Percentiles rank a stretch among this genome's conserved stretches.
Conservation (phyloP, 1,140 invertebrate genomes). For the Drosophila athabasca region DNA sequence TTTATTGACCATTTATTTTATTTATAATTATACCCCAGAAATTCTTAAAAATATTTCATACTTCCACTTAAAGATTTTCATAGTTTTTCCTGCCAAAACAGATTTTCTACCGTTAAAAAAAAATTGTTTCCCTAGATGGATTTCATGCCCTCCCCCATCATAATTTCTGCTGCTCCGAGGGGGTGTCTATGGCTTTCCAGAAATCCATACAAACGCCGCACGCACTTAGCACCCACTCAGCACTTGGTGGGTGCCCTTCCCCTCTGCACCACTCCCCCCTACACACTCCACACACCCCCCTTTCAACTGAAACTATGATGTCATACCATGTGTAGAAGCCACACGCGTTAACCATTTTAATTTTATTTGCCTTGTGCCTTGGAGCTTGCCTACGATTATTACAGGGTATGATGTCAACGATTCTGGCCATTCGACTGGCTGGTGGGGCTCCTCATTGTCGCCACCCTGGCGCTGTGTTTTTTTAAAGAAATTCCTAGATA, state of each 20-base stretch:
- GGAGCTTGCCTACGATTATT: not conserved
- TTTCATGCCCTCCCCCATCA: not conserved
- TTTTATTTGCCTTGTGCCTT: slow-evolving; percentile 38
- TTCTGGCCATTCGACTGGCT: slow-evolving; percentile 24
- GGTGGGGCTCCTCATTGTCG: slow-evolving; percentile 7
- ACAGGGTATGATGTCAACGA: slow-evolving; percentile 50
- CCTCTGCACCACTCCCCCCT: slow-evolving; percentile 8
- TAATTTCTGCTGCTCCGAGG: not conserved
- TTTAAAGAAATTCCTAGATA: slow-evolving; percentile 39
- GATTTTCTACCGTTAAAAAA: too few relatives aligned
- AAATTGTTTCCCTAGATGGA: too few relatives aligned
- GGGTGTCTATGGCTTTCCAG: slow-evolving; percentile 8
- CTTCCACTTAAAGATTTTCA: too few relatives aligned
- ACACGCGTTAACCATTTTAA: slow-evolving; percentile 57
- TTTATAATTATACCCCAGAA: not conserved
- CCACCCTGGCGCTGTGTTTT: slow-evolving; percentile 24
- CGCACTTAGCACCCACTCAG: slow-evolving; percentile 70
- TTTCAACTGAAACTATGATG: slow-evolving; percentile 40
- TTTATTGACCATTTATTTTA: not conserved
- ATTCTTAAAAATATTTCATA: too few relatives aligned
- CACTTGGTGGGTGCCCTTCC: slow-evolving; percentile 37
- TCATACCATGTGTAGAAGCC: slow-evolving; percentile 29
- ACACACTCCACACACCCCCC: slow-evolving; percentile 6
- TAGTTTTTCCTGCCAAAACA: too few relatives aligned
- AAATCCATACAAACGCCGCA: slow-evolving; percentile 32